phyloP scores from a whole-genome alignment of 2,113 vertebrate species.

The Ctenodactylus gundi region DNA sequence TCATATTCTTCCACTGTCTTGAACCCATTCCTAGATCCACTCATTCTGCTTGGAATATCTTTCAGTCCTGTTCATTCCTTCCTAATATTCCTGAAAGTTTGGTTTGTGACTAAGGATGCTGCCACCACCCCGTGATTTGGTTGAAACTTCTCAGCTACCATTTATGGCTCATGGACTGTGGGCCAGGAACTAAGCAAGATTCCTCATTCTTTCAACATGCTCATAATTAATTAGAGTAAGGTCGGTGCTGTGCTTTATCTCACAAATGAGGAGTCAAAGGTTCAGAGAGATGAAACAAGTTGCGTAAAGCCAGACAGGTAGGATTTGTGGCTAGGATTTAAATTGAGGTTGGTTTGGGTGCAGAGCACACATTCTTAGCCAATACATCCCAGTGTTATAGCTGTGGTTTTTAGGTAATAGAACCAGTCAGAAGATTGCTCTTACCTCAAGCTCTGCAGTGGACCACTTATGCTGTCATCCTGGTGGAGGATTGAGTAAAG shows the following conservation, averaged over 20 bases:
- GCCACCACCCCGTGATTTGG: neutral
- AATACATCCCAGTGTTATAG: neutral
- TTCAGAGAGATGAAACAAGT: neutral
- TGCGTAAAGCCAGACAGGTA: neutral
- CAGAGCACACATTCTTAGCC: neutral
- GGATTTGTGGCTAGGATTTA: neutral
- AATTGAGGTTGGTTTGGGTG: neutral
- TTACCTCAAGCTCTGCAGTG: slow-evolving; percentile 73
- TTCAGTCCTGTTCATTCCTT: slow-evolving; percentile 2
- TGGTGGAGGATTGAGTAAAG: slow-evolving; percentile 50
- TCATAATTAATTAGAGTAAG: neutral
- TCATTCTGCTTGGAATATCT: neutral
- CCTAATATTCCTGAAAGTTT: neutral
- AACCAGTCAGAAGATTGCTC: neutral
- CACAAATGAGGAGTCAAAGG: neutral
- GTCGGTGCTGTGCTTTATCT: neutral
- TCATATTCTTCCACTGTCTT: neutral
- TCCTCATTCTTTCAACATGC: neutral
- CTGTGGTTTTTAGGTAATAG: neutral
- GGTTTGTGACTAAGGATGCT: slow-evolving; percentile 25
- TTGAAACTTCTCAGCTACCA: neutral
- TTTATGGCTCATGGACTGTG: neutral
- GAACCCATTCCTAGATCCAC: neutral
- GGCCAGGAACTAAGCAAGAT: neutral
- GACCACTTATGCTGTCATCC: slow-evolving; percentile 63